phyloP scores from a whole-genome alignment of 2,113 vertebrate genomes.

The Parotia lawesii region DNA sequence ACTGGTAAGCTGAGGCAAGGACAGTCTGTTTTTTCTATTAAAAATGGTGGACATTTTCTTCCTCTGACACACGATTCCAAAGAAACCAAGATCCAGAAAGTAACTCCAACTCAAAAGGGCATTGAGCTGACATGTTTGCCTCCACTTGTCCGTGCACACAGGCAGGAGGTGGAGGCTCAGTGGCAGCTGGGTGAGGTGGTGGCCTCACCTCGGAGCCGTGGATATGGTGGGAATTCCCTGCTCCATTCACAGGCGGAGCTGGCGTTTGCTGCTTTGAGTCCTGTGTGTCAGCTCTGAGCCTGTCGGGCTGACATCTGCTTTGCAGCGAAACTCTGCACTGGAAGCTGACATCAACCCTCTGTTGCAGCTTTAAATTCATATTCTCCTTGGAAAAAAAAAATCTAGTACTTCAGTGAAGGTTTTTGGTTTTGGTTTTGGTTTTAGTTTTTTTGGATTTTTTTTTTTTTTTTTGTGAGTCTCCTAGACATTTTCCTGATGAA shows the following conservation, averaged over 20 bases:
- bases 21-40: neutral
- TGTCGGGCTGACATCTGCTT: neutral
- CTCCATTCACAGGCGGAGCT: neutral
- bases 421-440: neutral
- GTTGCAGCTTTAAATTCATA: neutral
- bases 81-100: neutral
- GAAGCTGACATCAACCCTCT: neutral
- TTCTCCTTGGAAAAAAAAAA: neutral
- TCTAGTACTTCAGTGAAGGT: neutral
- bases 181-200: neutral
- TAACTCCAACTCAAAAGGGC: rapidly evolving
- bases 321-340: neutral
- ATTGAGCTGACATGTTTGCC: neutral
- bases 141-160: rapidly evolving
- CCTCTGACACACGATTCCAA: rapidly evolving
- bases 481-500: neutral
- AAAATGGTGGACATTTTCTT: neutral
- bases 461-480: neutral
- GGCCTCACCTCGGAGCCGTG: neutral
- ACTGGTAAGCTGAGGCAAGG: neutral
- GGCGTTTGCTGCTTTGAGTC: neutral
- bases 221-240: neutral
- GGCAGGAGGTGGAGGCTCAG: neutral
- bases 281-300: neutral
- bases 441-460: too few relatives aligned